Evolutionary conservation across 2,797 vertebrate species (phyloP).

Genomic region (Sebastes vulpes): DNA sequence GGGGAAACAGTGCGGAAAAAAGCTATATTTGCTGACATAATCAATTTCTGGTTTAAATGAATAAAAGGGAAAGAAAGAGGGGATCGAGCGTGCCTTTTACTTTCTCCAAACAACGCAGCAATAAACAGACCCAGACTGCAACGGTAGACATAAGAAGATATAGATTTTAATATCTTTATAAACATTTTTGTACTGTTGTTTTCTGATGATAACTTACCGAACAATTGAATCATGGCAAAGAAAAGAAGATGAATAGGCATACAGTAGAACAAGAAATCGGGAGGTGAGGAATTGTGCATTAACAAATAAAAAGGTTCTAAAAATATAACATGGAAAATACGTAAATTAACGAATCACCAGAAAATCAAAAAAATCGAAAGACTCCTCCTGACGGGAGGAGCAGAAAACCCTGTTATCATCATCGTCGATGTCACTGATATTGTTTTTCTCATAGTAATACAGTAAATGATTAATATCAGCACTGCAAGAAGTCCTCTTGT

Average conservation of each 20-base stretch:
- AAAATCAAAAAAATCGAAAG: slow-evolving; percentile 57
- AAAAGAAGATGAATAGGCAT: slow-evolving; percentile 62
- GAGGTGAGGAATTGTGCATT: slow-evolving; percentile 75
- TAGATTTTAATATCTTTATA: slow-evolving; percentile 95
- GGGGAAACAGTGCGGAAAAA: slow-evolving; percentile 26
- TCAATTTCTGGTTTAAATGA: slow-evolving; percentile 53
- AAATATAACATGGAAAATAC: slow-evolving; percentile 78
- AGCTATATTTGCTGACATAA: slow-evolving; percentile 58
- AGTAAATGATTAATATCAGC: slow-evolving; percentile 86
- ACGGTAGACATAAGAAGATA: slow-evolving; percentile 93
- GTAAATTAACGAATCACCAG: slow-evolving; percentile 66
- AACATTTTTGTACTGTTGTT: slow-evolving; percentile 88
- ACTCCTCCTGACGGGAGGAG: slow-evolving; percentile 67
- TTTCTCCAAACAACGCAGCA: slow-evolving; percentile 29
- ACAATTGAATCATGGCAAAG: slow-evolving; percentile 77
- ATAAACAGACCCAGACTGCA: slow-evolving; percentile 75
- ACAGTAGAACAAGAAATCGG: slow-evolving; percentile 53
- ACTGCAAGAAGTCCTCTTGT: slow-evolving; percentile 75
- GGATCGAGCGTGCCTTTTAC: slow-evolving; percentile 3
- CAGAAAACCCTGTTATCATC: slow-evolving; percentile 88
- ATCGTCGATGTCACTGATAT: slow-evolving; percentile 78
- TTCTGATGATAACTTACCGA: slow-evolving; percentile 84
- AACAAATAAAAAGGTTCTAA: slow-evolving; percentile 73
- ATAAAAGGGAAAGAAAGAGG: slow-evolving; percentile 45
- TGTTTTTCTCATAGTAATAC: slow-evolving; percentile 83